Evolutionary conservation across 1,140 invertebrate species (phyloP).

Genomic region (Meloidogyne floridensis): DNA sequence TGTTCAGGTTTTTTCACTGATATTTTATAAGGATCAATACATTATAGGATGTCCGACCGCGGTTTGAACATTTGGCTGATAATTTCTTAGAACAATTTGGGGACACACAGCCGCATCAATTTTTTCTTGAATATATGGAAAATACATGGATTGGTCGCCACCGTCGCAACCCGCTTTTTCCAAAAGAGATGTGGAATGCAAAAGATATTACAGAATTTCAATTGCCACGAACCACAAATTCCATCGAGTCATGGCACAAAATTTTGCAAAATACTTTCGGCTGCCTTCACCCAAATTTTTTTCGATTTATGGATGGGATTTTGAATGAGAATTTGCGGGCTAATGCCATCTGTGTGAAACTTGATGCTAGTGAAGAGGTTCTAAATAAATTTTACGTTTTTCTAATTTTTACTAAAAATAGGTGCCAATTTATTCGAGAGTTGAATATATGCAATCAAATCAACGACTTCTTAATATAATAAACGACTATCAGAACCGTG

Average conservation of each 20-base stretch:
- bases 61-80: conserved; percentile 22
- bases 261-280: conserved; percentile 1
- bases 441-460: no score
- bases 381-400: not conserved
- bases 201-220: conserved; percentile 19
- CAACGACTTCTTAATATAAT: no score
- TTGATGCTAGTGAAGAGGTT: conserved; percentile 10
- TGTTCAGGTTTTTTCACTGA: not conserved
- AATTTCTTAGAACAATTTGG: conserved; percentile 21
- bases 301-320: not conserved
- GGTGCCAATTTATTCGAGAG: no score
- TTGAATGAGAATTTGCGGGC: conserved; percentile 21
- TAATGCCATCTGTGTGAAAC: conserved; percentile 24
- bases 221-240: conserved; percentile 20
- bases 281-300: not conserved
- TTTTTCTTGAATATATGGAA: conserved; percentile 27
- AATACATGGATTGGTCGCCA: conserved; percentile 27
- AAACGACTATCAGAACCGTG: no score
- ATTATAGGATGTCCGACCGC: not conserved
- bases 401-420: no score
- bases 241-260: conserved; percentile 14
- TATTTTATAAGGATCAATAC: no score
- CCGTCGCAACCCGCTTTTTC: conserved; percentile 13
- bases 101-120: conserved; percentile 19
- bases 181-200: conserved; percentile 19